A percentile compares a stretch with the other conserved stretches of the same genome.
phyloP scores from a whole-genome alignment of 2,797 vertebrate species.

The Mionectes olivaceus region DNA sequence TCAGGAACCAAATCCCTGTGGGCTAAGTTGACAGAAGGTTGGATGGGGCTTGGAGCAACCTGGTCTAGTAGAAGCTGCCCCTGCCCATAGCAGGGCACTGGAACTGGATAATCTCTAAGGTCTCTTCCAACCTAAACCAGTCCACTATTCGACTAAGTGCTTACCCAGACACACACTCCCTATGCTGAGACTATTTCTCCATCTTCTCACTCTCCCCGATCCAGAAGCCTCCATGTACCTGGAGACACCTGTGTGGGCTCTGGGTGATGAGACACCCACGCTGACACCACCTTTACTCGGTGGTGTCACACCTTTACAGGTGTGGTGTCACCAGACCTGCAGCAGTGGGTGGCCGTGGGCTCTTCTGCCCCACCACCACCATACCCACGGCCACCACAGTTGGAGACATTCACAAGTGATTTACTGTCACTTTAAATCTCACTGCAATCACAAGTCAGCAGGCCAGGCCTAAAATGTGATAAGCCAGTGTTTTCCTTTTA shows the following conservation, averaged over 20 bases:
- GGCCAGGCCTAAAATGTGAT: neutral
- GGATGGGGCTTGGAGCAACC: neutral
- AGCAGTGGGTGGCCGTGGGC: accelerated
- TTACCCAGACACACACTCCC: neutral
- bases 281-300: neutral
- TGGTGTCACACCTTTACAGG: neutral
- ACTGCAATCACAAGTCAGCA: neutral
- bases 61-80: neutral
- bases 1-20: neutral
- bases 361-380: neutral
- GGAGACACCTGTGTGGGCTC: neutral
- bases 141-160: neutral
- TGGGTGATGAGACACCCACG: neutral
- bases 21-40: neutral
- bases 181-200: accelerated
- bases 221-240: accelerated
- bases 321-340: neutral
- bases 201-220: neutral
- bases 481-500: constrained; percentile 11
- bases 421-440: neutral
- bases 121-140: neutral
- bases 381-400: accelerated
- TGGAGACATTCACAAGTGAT: neutral
- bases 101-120: neutral
- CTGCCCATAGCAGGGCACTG: neutral